Conservation (phyloP, 2,888 invertebrate genomes). For the Cantharis rufa region DNA sequence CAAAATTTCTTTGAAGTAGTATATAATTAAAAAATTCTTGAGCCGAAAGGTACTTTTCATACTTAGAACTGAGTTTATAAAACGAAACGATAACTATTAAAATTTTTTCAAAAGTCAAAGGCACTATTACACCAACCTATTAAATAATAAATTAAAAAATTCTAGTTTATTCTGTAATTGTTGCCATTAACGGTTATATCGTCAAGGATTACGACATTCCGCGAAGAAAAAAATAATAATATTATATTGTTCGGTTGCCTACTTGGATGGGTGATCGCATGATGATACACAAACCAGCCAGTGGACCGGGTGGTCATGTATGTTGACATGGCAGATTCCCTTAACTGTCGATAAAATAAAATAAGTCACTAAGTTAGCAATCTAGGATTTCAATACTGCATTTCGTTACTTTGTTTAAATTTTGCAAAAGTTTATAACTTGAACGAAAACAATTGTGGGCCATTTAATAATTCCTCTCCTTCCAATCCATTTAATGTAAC, state of each 20-base stretch:
- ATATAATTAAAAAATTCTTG: neutral
- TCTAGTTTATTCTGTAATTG: neutral
- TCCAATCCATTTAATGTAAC: too few relatives aligned
- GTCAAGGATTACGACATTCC: neutral
- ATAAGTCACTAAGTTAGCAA: too few relatives aligned
- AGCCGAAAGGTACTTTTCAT: neutral
- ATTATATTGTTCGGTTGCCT: neutral
- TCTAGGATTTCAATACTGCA: too few relatives aligned
- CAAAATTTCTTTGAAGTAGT: neutral
- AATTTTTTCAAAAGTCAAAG: neutral
- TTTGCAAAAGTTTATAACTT: too few relatives aligned
- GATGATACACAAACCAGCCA: too few relatives aligned
- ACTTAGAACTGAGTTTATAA: neutral
- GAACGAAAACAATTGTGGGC: too few relatives aligned
- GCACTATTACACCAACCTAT: neutral
- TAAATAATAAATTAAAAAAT: neutral
- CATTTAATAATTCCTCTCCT: too few relatives aligned
- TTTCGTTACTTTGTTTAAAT: too few relatives aligned
- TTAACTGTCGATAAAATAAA: too few relatives aligned
- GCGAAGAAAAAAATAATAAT: neutral
- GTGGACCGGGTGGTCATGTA: too few relatives aligned
- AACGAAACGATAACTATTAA: neutral
- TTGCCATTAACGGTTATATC: neutral
- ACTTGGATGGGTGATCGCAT: neutral
- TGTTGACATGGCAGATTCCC: too few relatives aligned